A percentile compares a stretch with the other conserved stretches of the same genome.
These are phyloP conservation scores for Cuniculus paca DNA, from an alignment of 2,797 vertebrate species.

Conservation along the genomic window DNA sequence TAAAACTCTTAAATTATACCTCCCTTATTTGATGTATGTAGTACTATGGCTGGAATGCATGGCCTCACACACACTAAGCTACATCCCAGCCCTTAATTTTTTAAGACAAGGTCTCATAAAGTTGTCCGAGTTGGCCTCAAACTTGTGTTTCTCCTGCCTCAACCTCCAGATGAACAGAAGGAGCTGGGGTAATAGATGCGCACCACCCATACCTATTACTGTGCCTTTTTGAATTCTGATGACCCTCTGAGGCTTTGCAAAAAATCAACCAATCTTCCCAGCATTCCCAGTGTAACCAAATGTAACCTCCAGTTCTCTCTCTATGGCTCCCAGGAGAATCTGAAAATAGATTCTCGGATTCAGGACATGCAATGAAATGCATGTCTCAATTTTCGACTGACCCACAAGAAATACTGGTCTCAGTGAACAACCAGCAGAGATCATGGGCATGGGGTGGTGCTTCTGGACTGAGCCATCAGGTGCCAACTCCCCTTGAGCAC, in stretches of 20 bases:
- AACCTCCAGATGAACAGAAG: background rate
- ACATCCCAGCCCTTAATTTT: background rate
- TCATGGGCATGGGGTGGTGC: accelerated
- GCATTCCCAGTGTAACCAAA: background rate
- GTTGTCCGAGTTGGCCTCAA: background rate
- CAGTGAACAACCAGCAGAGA: background rate
- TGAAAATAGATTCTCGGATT: background rate
- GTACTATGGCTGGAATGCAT: background rate
- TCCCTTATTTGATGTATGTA: background rate
- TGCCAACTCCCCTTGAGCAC: accelerated
- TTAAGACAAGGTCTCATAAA: background rate
- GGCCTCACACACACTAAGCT: background rate
- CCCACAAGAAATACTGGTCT: background rate
- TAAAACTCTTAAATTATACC: background rate
- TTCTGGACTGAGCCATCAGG: background rate
- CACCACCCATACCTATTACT: background rate
- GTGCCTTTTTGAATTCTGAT: background rate
- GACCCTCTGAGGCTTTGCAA: background rate
- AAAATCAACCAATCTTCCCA: background rate
- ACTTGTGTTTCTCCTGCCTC: background rate
- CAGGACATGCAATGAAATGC: background rate
- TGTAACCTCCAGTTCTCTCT: background rate
- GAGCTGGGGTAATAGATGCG: background rate
- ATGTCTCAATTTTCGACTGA: background rate
- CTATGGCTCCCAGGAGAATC: background rate